phyloP scores from a whole-genome alignment of 2,113 vertebrate species.

The Ochotona curzoniae region DNA sequence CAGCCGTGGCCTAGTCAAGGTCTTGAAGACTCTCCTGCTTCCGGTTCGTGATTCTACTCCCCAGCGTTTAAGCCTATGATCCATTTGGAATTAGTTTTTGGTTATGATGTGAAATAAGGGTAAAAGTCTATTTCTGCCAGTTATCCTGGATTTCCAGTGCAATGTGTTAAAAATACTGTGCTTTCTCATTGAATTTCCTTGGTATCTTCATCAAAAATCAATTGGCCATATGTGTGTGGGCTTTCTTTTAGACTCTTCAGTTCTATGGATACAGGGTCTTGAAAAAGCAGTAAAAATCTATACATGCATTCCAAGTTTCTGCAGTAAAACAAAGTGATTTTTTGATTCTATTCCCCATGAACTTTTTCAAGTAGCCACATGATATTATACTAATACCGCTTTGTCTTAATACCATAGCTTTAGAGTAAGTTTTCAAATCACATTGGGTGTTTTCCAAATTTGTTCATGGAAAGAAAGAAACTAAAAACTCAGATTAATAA shows the following conservation, averaged over 20 bases:
- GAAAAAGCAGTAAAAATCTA: no score
- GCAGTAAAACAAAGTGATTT: no score
- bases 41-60: background rate
- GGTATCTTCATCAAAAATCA: constrained; percentile 7
- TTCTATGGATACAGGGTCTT: background rate
- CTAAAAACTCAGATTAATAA: background rate
- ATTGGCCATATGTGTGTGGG: background rate
- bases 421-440: background rate
- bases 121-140: background rate
- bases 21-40: background rate
- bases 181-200: background rate
- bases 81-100: background rate
- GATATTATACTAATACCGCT: background rate
- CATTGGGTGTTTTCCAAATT: background rate
- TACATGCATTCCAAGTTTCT: no score
- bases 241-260: background rate
- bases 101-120: background rate
- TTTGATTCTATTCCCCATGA: no score
- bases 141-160: background rate
- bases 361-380: no score
- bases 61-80: background rate
- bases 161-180: background rate
- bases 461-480: background rate
- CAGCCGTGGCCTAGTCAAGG: background rate
- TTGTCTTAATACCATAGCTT: background rate